phyloP scores from a whole-genome alignment of 2,113 vertebrate genomes.

The Holacanthus passer region DNA sequence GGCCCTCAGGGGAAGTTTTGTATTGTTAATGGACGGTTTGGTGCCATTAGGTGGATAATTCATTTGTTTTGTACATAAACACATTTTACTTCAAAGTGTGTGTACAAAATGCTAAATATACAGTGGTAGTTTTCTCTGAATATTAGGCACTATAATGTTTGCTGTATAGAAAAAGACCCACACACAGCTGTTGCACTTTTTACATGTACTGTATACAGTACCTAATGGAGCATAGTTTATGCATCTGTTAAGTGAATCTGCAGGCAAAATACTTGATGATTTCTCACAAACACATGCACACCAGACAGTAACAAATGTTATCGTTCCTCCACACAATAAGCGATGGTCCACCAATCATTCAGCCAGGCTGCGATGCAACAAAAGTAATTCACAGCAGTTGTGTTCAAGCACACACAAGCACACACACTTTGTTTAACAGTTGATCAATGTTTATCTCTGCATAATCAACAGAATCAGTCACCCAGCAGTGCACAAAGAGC shows the following conservation, averaged over 20 bases:
- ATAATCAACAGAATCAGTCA: conserved; percentile 57
- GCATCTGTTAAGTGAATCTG: conserved; percentile 37
- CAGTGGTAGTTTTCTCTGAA: neutral
- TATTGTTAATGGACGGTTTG: neutral
- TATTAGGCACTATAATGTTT: neutral
- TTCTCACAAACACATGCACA: conserved; percentile 10
- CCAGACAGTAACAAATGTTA: neutral
- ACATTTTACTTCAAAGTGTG: neutral
- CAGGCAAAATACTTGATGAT: conserved; percentile 3
- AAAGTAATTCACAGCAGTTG: conserved; percentile 5
- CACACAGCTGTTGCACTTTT: conserved; percentile 1
- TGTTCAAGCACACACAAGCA: conserved; percentile 8
- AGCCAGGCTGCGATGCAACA: conserved; percentile 1
- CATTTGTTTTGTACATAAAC: neutral
- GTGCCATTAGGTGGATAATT: neutral
- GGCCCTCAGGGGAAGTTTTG: neutral
- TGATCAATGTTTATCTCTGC: conserved; percentile 43
- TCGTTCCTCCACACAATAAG: neutral
- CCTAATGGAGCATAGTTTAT: conserved; percentile 35
- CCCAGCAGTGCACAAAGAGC: conserved; percentile 38
- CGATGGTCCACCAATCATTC: neutral
- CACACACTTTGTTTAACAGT: conserved; percentile 7
- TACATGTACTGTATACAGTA: neutral
- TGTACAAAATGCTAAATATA: neutral
- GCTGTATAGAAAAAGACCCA: neutral